Conservation (phyloP, 2,797 vertebrate species). For the Poecilia wingei region DNA sequence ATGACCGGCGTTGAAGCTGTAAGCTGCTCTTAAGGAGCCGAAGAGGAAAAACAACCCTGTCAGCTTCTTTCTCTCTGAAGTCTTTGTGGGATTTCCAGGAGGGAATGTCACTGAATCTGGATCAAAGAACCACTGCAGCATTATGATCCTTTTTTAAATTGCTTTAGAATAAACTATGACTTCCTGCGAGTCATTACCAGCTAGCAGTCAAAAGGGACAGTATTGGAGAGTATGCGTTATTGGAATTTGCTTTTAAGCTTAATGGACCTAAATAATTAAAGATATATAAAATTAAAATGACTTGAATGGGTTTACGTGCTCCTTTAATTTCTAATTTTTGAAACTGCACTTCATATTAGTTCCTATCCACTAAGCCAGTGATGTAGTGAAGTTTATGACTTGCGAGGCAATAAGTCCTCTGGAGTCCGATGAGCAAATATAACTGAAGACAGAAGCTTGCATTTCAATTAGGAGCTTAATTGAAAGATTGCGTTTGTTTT, state of each 20-base stretch:
- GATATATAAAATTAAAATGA: neutral
- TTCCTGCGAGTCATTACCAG: neutral
- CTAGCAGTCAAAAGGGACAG: neutral
- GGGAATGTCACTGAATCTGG: conserved; percentile 29
- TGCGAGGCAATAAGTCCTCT: neutral
- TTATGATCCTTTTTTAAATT: neutral
- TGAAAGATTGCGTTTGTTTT: neutral
- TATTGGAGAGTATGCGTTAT: neutral
- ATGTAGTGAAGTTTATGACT: neutral
- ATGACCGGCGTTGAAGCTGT: conserved; percentile 5
- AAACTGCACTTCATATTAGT: neutral
- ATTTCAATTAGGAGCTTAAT: neutral
- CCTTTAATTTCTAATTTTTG: neutral
- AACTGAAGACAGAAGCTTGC: neutral
- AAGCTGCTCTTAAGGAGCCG: conserved; percentile 19
- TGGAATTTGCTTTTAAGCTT: conserved; percentile 4
- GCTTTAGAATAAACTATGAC: neutral
- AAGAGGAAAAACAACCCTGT: conserved; percentile 16
- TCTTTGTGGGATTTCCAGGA: conserved; percentile 41
- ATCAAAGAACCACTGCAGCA: conserved; percentile 14
- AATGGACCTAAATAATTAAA: conserved; percentile 8
- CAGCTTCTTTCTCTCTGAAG: conserved; percentile 34
- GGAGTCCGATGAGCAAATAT: neutral
- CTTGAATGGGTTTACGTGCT: neutral
- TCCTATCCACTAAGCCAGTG: neutral